phyloP scores from a whole-genome alignment of 2,113 vertebrate species.

The Suricata suricatta region DNA sequence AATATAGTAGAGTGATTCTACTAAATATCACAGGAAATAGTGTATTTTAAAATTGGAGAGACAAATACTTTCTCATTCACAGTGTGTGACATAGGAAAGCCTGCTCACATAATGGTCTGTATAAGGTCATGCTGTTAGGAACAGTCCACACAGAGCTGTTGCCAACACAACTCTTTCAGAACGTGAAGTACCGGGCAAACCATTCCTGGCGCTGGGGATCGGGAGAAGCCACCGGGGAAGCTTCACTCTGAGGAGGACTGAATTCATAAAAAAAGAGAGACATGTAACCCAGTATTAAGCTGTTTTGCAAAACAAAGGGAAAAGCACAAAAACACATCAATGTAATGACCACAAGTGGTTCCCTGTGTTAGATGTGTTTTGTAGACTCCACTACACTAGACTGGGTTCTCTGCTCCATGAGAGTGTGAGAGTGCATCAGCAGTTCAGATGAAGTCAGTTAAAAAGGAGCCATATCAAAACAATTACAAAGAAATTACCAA shows the following conservation, averaged over 20 bases:
- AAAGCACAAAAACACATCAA: conserved; percentile 58
- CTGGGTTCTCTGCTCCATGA: conserved; percentile 78
- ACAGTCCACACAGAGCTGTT: conserved; percentile 82
- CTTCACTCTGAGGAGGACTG: conserved; percentile 97
- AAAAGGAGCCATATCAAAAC: conserved; percentile 59
- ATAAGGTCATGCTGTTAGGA: conserved; percentile 91
- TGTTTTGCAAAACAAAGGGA: conserved; percentile 3
- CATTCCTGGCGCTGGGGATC: conserved; percentile 98
- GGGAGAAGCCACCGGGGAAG: conserved; percentile 91
- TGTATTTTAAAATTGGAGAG: conserved; percentile 84
- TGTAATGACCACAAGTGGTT: conserved; percentile 18
- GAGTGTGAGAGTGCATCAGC: conserved; percentile 81
- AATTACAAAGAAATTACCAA: not conserved
- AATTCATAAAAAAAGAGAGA: conserved; percentile 82
- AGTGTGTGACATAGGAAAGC: conserved; percentile 84
- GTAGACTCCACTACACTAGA: conserved; percentile 52
- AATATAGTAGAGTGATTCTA: conserved; percentile 84
- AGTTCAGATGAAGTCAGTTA: conserved; percentile 73
- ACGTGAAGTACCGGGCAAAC: conserved; percentile 99
- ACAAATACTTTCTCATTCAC: conserved; percentile 87
- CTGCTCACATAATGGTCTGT: conserved; percentile 81
- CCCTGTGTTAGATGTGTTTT: not conserved
- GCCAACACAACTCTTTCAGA: conserved; percentile 89
- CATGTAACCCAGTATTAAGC: conserved; percentile 76
- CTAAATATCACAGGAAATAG: conserved; percentile 84